A percentile compares a stretch with the other conserved stretches of the same genome.
Evolutionary conservation across 2,888 invertebrate genomes (phyloP).

Genomic region (Heliconius aoede): DNA sequence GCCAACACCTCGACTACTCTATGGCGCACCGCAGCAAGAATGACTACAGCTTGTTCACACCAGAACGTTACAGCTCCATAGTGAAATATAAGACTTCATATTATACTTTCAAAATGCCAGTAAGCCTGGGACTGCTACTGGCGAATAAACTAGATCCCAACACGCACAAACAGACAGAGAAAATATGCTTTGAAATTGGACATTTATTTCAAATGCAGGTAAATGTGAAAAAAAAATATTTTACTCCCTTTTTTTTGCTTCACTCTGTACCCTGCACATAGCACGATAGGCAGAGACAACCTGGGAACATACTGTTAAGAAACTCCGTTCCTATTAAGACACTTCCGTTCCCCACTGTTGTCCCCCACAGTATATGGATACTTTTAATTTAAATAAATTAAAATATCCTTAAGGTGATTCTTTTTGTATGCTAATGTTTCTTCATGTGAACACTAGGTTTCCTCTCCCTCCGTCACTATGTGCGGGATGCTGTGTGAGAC

Average conservation of each 20-base stretch:
- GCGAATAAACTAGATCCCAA: conserved; percentile 87
- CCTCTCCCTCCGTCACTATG: too few species aligned
- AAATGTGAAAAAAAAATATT: conserved; percentile 53
- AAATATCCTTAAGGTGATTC: too few species aligned
- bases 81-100: conserved; percentile 95
- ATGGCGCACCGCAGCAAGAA: conserved; percentile 75
- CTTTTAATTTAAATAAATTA: too few species aligned
- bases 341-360: too few species aligned
- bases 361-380: too few species aligned
- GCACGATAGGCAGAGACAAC: too few species aligned
- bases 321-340: too few species aligned
- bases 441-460: too few species aligned
- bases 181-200: conserved; percentile 93
- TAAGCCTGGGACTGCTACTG: conserved; percentile 92
- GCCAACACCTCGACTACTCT: conserved; percentile 91
- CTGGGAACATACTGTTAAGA: too few species aligned
- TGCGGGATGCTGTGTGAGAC: too few species aligned
- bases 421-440: too few species aligned
- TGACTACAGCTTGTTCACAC: conserved; percentile 85
- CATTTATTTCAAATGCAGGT: conserved; percentile 96
- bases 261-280: neutral
- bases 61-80: conserved; percentile 92
- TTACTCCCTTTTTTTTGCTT: neutral
- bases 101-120: conserved; percentile 94
- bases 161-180: conserved; percentile 88